Conservation (phyloP, 2,113 vertebrate species). For the Tetrax tetrax region DNA sequence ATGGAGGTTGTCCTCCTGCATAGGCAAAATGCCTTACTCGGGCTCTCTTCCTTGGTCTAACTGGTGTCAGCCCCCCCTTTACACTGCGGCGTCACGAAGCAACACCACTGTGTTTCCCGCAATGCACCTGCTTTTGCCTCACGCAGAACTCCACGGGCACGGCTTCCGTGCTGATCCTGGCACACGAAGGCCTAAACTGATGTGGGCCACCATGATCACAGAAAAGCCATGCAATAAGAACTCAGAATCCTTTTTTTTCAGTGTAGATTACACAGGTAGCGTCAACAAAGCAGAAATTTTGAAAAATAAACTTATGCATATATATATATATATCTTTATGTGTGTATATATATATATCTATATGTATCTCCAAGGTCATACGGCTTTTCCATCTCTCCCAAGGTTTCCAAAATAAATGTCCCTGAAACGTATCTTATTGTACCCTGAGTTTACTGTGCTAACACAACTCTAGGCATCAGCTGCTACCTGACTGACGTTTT, state of each 20-base stretch:
- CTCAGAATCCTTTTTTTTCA: not conserved
- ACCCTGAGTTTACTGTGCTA: not conserved
- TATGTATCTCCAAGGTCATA: not conserved
- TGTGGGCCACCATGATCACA: not conserved
- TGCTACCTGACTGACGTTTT: slow-evolving; percentile 1
- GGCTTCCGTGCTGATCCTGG: not conserved
- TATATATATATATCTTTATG: too few species aligned
- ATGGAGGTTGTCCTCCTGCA: not conserved
- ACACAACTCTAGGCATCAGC: not conserved
- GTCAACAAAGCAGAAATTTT: not conserved
- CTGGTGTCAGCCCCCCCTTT: not conserved
- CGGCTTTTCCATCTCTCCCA: not conserved
- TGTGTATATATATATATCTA: too few species aligned
- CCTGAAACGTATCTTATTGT: not conserved
- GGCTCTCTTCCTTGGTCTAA: not conserved
- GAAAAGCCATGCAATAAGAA: not conserved
- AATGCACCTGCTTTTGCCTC: fast-evolving
- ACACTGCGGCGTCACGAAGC: fast-evolving
- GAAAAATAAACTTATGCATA: not conserved
- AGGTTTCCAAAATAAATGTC: not conserved
- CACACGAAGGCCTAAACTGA: not conserved
- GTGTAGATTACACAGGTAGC: not conserved
- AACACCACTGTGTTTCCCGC: not conserved
- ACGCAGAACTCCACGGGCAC: not conserved
- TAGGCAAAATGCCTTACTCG: not conserved